These are phyloP conservation scores for Escarpia spicata DNA, from an alignment of 2,888 invertebrate species.

Conservation along the genomic window DNA sequence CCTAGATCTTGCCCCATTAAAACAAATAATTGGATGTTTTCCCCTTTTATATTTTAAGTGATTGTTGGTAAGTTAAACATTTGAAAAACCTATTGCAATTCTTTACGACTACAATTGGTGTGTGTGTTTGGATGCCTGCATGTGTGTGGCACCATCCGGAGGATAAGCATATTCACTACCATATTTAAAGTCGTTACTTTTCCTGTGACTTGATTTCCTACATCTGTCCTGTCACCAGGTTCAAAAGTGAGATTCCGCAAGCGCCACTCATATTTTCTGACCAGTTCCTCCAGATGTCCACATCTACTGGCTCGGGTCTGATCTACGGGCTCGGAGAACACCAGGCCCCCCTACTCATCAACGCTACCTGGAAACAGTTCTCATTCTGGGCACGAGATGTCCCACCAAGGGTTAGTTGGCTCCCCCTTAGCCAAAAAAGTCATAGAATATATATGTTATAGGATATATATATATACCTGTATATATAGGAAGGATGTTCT, in stretches of 20 bases:
- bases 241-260: slow-evolving; percentile 76
- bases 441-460: too few relatives aligned
- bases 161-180: too few relatives aligned
- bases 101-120: too few relatives aligned
- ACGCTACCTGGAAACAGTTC: slow-evolving; percentile 40
- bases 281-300: slow-evolving; percentile 79
- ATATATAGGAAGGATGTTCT: too few relatives aligned
- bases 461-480: too few relatives aligned
- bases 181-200: too few relatives aligned
- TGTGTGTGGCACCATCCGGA: not conserved
- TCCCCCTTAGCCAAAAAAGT: not conserved
- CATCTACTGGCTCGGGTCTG: slow-evolving; percentile 71
- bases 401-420: slow-evolving; percentile 44
- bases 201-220: not conserved
- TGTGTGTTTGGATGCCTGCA: too few relatives aligned
- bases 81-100: too few relatives aligned
- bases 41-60: too few relatives aligned
- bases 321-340: slow-evolving; percentile 75
- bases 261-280: slow-evolving; percentile 75
- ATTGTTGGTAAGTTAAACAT: too few relatives aligned
- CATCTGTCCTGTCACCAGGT: slow-evolving; percentile 67
- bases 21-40: too few relatives aligned
- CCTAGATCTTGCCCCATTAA: too few relatives aligned
- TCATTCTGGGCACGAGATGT: slow-evolving; percentile 53
- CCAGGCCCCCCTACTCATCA: slow-evolving; percentile 33